These are phyloP conservation scores for Onthophagus taurus DNA, from an alignment of 1,140 invertebrate species.

Conservation along the genomic window DNA sequence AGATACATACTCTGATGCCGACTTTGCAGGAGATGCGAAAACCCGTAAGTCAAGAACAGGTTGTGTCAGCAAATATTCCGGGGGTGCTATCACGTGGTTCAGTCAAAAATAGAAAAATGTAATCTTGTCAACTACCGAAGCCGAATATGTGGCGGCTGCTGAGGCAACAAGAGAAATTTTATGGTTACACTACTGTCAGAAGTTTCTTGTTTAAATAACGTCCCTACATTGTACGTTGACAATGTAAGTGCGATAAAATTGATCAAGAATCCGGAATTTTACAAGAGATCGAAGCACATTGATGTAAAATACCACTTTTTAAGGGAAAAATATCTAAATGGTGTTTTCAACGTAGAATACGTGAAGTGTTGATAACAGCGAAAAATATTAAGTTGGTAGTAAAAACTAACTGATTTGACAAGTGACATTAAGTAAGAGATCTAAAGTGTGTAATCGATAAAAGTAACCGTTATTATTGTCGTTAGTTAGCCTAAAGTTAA, in stretches of 20 bases:
- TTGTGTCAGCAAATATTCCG: slow-evolving; percentile 10
- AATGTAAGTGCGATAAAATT: slow-evolving; percentile 36
- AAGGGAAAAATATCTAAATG: slow-evolving; percentile 5
- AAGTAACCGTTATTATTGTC: too few relatives aligned
- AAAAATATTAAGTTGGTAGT: too few relatives aligned
- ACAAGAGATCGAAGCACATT: slow-evolving; percentile 37
- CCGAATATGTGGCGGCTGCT: slow-evolving; percentile 21
- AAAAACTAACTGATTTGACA: too few relatives aligned
- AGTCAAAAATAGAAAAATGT: slow-evolving; percentile 13
- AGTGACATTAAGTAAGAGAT: too few relatives aligned
- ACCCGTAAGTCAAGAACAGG: slow-evolving; percentile 15
- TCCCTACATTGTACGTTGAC: slow-evolving; percentile 16
- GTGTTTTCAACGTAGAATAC: neutral
- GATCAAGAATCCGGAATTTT: slow-evolving; percentile 32
- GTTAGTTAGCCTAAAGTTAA: too few relatives aligned
- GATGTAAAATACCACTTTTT: slow-evolving; percentile 26
- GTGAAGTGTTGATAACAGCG: neutral
- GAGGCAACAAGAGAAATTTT: slow-evolving; percentile 26
- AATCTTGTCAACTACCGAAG: slow-evolving; percentile 8
- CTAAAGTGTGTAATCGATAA: too few relatives aligned
- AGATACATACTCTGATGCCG: slow-evolving; percentile 21
- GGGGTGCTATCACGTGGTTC: slow-evolving; percentile 13
- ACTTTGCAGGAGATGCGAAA: slow-evolving; percentile 9
- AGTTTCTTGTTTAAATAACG: slow-evolving; percentile 6
- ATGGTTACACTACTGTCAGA: slow-evolving; percentile 23